Evolutionary conservation across 2,797 vertebrate genomes (phyloP), one percentile per base, ranked within the genome.

Genomic region (Danio aesculapii): DNA sequence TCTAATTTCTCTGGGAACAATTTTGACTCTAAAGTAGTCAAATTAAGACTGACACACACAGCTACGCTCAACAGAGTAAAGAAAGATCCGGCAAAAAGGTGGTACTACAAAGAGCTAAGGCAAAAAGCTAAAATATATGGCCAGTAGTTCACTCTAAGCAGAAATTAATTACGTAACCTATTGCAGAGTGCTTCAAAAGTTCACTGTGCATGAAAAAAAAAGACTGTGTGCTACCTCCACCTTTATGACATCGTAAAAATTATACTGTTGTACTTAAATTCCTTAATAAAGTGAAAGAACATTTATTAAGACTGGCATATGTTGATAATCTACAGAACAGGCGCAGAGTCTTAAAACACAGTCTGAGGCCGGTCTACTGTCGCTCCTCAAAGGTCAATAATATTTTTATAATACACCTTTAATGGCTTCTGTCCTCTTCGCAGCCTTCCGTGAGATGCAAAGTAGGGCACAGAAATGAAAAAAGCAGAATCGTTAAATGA

Each of bases 191-290:
- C 94, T 94, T 90, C 94, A 93, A 96, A 97, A 96, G 96, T 98
- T 98, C 96, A 97, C 91, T 92, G 91, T 93, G 95, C 92, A 94
- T 95, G 81, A 62, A 78, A 94, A 78, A 94, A 95, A 95, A 95
- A 97, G 95, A 96, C 97, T 97, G 95, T 96, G 93, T 92, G 92
- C 94, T 95, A 91, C 96, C 95, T 95, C 95, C 95, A 94, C 95
- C 96, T 97, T 98, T 96, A 97, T 94, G 92, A 94, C 92, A 92
- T 94, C 95, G 94, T 98, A 97, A 98, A 90, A 96, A 96, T 93
- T 93, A 94, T 91, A 91, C 90, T 94, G 95, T 96, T 94, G 95
- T 95, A 95, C 95, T 95, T 96, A 95, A 94, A 95, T 96, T 95
- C 96, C 89, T 95, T 95, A 94, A 96, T 95, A 96, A 96, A 95